These are phyloP conservation scores for Theristicus caerulescens DNA, from an alignment of 2,113 vertebrate genomes.

Conservation along the genomic window DNA sequence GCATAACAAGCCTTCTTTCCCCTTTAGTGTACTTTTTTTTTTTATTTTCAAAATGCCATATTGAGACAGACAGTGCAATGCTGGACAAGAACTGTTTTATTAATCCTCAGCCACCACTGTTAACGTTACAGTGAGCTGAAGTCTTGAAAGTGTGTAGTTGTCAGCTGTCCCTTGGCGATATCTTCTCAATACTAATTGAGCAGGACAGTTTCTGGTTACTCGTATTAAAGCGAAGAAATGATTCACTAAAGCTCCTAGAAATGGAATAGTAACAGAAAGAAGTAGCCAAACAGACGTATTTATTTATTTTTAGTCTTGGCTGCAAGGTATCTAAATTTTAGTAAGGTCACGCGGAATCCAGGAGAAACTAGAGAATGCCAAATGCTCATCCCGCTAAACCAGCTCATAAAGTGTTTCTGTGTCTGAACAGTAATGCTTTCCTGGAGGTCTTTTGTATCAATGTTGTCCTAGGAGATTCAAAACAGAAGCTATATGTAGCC, in stretches of 20 bases:
- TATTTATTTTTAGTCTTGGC: constrained; percentile 14
- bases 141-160: not conserved
- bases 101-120: not conserved
- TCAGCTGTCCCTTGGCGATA: not conserved
- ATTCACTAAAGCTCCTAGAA: not conserved
- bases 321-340: not conserved
- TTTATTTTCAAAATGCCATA: not conserved
- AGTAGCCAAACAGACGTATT: not conserved
- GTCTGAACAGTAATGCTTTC: not conserved
- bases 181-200: not conserved
- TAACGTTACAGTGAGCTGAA: not conserved
- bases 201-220: not conserved
- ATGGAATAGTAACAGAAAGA: not conserved
- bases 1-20: not conserved
- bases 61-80: not conserved
- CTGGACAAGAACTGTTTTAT: not conserved
- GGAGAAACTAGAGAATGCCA: not conserved
- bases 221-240: not conserved
- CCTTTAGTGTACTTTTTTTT: not conserved
- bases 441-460: not conserved
- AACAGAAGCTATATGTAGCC: not conserved
- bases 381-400: not conserved
- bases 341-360: not conserved
- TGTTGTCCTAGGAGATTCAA: constrained; percentile 7
- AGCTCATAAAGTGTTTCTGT: not conserved